Evolutionary conservation across 2,113 vertebrate genomes (phyloP).

Genomic region (Axis porcinus): DNA sequence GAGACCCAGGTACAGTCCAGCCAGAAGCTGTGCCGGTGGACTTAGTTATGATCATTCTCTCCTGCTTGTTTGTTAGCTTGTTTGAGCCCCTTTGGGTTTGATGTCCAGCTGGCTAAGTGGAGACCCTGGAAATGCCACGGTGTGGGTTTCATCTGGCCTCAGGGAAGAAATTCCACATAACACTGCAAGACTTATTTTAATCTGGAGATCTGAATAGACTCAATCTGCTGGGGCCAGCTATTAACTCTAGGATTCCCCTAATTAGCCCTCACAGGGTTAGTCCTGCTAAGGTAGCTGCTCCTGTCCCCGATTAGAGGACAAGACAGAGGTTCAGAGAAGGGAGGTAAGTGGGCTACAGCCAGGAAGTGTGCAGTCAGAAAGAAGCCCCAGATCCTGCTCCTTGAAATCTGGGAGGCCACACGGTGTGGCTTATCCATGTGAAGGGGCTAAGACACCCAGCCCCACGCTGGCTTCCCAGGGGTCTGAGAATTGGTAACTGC

Average conservation of each 20-base stretch:
- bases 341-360: background rate
- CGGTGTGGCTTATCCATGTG: background rate
- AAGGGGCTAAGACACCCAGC: background rate
- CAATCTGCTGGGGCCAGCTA: too few species aligned
- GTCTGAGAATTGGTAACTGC: background rate
- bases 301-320: too few species aligned
- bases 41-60: background rate
- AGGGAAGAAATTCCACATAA: background rate
- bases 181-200: background rate
- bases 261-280: background rate
- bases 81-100: background rate
- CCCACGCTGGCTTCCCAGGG: background rate
- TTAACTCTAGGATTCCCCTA: background rate
- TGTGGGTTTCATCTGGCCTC: background rate
- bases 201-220: too few species aligned
- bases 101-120: background rate
- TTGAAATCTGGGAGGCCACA: background rate
- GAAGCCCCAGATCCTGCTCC: background rate
- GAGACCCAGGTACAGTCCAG: background rate
- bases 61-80: background rate
- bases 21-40: background rate
- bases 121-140: background rate
- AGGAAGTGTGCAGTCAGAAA: background rate
- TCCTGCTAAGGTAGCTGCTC: background rate
- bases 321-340: background rate